These are phyloP conservation scores for Drosophila robusta DNA, from an alignment of 2,888 invertebrate genomes.

Conservation along the genomic window DNA sequence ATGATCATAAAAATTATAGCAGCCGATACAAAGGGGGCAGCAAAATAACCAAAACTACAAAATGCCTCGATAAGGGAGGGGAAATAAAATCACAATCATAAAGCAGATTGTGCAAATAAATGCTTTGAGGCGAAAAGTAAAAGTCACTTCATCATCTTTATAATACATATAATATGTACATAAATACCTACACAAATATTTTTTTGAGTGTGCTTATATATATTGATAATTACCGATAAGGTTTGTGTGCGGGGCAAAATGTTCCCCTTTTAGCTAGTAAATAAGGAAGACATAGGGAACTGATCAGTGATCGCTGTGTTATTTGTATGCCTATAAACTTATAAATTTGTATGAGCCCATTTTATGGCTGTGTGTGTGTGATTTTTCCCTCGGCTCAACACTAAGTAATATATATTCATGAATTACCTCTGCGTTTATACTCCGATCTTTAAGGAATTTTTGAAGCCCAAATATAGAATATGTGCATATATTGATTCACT, in stretches of 20 bases:
- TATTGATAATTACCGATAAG: neutral
- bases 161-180: slow-evolving; percentile 15
- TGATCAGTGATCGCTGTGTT: neutral
- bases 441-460: no score
- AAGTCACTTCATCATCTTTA: slow-evolving; percentile 60
- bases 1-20: slow-evolving; percentile 81
- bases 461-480: no score
- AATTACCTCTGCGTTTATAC: no score
- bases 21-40: slow-evolving; percentile 62
- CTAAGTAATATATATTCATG: no score
- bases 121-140: slow-evolving; percentile 61
- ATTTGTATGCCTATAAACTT: no score
- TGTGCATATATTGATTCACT: no score
- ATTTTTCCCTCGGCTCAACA: no score
- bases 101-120: slow-evolving; percentile 58
- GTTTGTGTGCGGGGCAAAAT: neutral
- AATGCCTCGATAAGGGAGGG: slow-evolving; percentile 10
- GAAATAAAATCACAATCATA: slow-evolving; percentile 52
- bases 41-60: slow-evolving; percentile 21
- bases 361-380: no score
- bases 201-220: neutral
- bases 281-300: neutral
- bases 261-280: neutral
- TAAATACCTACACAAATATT: slow-evolving; percentile 1
- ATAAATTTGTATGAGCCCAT: no score